A percentile compares a stretch with the other conserved stretches of the same genome.
phyloP scores from a whole-genome alignment of 2,888 invertebrate species.

The Malacosoma neustria region DNA sequence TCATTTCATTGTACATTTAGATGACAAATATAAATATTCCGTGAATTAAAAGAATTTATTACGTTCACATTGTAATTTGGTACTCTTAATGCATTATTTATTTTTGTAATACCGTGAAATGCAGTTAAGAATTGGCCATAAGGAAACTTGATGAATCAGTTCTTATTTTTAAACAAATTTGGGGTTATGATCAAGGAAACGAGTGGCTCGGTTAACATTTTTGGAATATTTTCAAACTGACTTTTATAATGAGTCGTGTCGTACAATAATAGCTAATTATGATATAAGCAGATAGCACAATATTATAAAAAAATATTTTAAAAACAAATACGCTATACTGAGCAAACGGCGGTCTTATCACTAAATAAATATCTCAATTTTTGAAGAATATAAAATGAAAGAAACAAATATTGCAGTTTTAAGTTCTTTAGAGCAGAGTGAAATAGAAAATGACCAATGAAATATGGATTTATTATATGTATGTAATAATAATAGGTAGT shows the following conservation, averaged over 20 bases:
- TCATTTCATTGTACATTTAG: slow-evolving; percentile 13
- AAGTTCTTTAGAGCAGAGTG: too few relatives aligned
- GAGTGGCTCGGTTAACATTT: slow-evolving; percentile 7
- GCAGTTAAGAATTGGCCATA: slow-evolving; percentile 8
- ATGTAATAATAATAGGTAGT: too few relatives aligned
- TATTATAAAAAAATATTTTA: too few relatives aligned
- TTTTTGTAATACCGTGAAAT: background rate
- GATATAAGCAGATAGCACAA: too few relatives aligned
- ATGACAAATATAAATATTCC: slow-evolving; percentile 3
- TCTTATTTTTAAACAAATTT: slow-evolving; percentile 16
- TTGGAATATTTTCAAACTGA: background rate
- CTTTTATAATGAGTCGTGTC: too few relatives aligned
- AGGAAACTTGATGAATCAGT: slow-evolving; percentile 1
- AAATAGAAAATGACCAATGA: too few relatives aligned
- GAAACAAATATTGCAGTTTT: too few relatives aligned
- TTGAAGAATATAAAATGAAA: too few relatives aligned
- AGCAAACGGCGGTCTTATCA: too few relatives aligned
- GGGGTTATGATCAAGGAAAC: slow-evolving; percentile 11
- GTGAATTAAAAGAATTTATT: background rate
- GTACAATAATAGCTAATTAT: slow-evolving; percentile 6
- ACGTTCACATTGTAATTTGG: background rate
- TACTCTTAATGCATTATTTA: background rate
- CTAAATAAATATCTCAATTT: too few relatives aligned
- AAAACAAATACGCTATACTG: too few relatives aligned
- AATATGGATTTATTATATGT: too few relatives aligned